phyloP scores from a whole-genome alignment of 2,113 vertebrate species.

The Periophthalmodon schlosseri region DNA sequence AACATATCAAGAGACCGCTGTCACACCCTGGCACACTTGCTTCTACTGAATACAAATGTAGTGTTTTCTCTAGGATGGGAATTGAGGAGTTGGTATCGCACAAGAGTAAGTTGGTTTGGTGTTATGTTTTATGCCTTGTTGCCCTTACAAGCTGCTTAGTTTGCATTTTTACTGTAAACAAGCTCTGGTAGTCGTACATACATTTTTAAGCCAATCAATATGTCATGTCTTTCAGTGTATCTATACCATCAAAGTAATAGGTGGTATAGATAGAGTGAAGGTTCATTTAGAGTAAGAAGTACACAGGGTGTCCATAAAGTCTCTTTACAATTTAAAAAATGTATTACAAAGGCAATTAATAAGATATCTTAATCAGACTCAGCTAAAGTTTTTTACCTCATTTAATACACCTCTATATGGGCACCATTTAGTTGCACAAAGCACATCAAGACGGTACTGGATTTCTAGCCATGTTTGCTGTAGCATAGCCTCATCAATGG shows the following conservation, averaged over 20 bases:
- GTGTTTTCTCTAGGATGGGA: slow-evolving; percentile 27
- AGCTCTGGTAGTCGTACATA: not conserved
- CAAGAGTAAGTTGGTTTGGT: slow-evolving; percentile 28
- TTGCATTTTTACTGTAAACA: slow-evolving; percentile 16
- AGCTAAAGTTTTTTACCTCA: too few relatives aligned
- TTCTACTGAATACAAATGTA: slow-evolving; percentile 20
- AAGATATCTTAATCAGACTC: too few relatives aligned
- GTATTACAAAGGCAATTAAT: too few relatives aligned
- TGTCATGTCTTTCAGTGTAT: not conserved
- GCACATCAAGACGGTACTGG: too few relatives aligned
- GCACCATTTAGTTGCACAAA: too few relatives aligned
- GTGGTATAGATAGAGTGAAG: not conserved
- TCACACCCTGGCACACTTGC: slow-evolving; percentile 4
- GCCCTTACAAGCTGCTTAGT: slow-evolving; percentile 35
- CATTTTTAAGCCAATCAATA: not conserved
- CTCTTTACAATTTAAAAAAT: too few relatives aligned
- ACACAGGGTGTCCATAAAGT: not conserved
- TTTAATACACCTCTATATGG: too few relatives aligned
- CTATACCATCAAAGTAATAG: too few relatives aligned
- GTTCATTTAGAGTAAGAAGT: not conserved
- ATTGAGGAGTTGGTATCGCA: slow-evolving; percentile 52
- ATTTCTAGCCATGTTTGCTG: too few relatives aligned
- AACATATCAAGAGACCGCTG: not conserved
- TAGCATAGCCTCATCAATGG: too few relatives aligned
- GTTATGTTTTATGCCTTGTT: slow-evolving; percentile 40